These are phyloP conservation scores for Catocala sponsa DNA, from an alignment of 2,888 invertebrate genomes.

Conservation along the genomic window DNA sequence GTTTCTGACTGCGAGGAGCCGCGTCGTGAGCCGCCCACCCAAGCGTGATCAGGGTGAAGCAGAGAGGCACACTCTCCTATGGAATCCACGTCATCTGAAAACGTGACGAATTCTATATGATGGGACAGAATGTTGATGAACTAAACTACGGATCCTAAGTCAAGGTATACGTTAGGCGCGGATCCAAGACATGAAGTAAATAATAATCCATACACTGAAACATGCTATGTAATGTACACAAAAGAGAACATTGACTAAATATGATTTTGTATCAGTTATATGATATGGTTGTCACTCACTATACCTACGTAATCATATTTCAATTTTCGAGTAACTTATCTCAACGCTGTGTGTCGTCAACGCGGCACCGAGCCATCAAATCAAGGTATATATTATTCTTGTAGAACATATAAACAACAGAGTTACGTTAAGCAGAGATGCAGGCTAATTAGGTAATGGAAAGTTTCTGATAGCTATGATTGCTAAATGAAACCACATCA, in stretches of 20 bases:
- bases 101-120: slow-evolving; percentile 15
- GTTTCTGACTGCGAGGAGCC: slow-evolving; percentile 97
- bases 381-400: slow-evolving; percentile 1
- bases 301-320: slow-evolving; percentile 2
- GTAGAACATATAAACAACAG: slow-evolving; percentile 6
- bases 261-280: slow-evolving; percentile 1
- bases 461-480: neutral
- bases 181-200: slow-evolving; percentile 42
- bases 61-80: slow-evolving; percentile 92
- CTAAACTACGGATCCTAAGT: slow-evolving; percentile 35
- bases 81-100: slow-evolving; percentile 91
- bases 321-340: slow-evolving; percentile 5
- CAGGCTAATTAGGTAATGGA: neutral
- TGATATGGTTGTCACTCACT: slow-evolving; percentile 51
- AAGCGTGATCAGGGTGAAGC: slow-evolving; percentile 95
- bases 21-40: slow-evolving; percentile 92
- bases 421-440: neutral
- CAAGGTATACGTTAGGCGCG: slow-evolving; percentile 54
- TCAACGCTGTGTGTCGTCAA: neutral
- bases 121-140: slow-evolving; percentile 13
- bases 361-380: neutral
- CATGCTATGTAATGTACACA: slow-evolving; percentile 23
- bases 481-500: neutral
- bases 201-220: slow-evolving; percentile 18
- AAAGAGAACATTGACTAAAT: slow-evolving; percentile 26